phyloP scores from a whole-genome alignment of 2,113 vertebrate genomes.

The Leptobrachium ailaonicum region DNA sequence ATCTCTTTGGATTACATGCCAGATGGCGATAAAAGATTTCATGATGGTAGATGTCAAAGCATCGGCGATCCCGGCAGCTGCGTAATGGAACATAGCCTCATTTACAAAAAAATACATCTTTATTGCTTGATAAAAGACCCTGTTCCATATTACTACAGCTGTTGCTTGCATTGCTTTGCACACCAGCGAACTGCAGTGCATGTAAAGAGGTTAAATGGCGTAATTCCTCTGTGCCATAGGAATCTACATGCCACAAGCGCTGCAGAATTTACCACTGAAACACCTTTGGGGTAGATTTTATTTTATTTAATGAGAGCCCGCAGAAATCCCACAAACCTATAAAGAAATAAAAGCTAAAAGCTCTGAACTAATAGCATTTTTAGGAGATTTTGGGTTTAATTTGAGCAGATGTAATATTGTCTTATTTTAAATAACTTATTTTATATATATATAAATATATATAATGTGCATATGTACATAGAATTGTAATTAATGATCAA shows the following conservation, averaged over 20 bases:
- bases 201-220: background rate
- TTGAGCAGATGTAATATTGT: conserved; percentile 80
- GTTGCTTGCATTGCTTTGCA: conserved; percentile 23
- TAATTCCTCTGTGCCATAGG: conserved; percentile 56
- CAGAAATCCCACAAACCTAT: conserved; percentile 62
- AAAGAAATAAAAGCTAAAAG: conserved; percentile 50
- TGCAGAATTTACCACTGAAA: conserved; percentile 54
- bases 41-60: background rate
- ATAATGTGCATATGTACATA: conserved; percentile 99
- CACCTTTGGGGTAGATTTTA: conserved; percentile 49
- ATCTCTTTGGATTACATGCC: background rate
- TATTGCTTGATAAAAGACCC: too few species aligned
- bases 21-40: background rate
- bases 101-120: too few species aligned
- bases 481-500: conserved; percentile 94
- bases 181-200: conserved; percentile 8
- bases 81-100: background rate
- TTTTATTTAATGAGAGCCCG: conserved; percentile 58
- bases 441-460: conserved; percentile 75
- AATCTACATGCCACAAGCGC: conserved; percentile 51
- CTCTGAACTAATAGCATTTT: conserved; percentile 20
- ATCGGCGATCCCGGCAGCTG: conserved; percentile 73
- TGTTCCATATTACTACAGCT: conserved; percentile 50
- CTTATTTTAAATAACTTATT: conserved; percentile 99
- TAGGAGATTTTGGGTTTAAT: conserved; percentile 24